phyloP scores from a whole-genome alignment of 2,888 invertebrate genomes.

The Lepidocyrtoides sp. region DNA sequence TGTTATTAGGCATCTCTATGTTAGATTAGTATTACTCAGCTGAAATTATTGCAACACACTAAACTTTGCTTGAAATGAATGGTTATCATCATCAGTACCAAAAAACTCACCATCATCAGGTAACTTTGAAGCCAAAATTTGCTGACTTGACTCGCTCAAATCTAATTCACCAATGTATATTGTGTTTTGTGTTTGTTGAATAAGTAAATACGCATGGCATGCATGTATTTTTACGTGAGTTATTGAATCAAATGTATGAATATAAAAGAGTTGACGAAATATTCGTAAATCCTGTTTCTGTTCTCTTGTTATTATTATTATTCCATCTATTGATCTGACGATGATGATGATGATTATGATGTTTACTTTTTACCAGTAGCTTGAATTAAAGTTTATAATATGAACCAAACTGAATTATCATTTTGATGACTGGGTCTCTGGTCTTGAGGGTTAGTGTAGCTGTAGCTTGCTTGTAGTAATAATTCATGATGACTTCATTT shows the following conservation, averaged over 20 bases:
- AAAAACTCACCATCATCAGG: neutral
- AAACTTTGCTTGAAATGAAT: conserved; percentile 58
- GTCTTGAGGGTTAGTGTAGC: conserved; percentile 7
- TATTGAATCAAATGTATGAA: conserved; percentile 26
- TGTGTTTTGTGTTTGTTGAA: no score
- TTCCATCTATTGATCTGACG: conserved; percentile 15
- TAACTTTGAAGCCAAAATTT: conserved; percentile 24
- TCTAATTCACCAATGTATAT: no score
- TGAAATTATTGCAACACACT: conserved; percentile 35
- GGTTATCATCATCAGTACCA: conserved; percentile 26
- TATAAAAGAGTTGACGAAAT: conserved; percentile 60
- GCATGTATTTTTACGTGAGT: conserved; percentile 18
- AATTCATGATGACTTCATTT: neutral
- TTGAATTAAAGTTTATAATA: conserved; percentile 23
- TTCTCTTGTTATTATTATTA: no score
- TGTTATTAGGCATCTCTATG: neutral
- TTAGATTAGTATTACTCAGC: neutral
- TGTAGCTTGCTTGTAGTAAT: neutral
- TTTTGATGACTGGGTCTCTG: conserved; percentile 17
- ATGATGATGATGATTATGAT: conserved; percentile 25
- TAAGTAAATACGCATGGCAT: neutral
- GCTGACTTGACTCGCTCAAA: no score
- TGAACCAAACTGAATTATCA: conserved; percentile 17
- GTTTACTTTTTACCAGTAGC: conserved; percentile 41
- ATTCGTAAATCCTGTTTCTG: conserved; percentile 64